These are phyloP conservation scores for Tricholauxania praeusta DNA, from an alignment of 2,888 invertebrate genomes.

Conservation along the genomic window DNA sequence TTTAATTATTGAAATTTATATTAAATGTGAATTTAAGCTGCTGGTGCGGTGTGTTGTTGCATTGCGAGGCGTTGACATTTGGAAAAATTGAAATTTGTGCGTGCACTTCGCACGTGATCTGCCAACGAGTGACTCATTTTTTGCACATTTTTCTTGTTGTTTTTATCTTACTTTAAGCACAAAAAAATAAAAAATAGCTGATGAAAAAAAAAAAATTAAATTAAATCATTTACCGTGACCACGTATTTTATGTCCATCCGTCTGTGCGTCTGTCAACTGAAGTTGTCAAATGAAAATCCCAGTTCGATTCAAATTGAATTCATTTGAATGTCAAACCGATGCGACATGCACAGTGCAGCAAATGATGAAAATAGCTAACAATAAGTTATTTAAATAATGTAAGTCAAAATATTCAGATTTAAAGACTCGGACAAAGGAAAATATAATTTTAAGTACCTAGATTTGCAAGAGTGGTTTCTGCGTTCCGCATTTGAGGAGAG, in stretches of 20 bases:
- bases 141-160: slow-evolving; percentile 7
- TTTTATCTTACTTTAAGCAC: background rate
- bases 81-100: slow-evolving; percentile 37
- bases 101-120: slow-evolving; percentile 29
- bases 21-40: slow-evolving; percentile 45
- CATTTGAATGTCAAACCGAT: slow-evolving; percentile 45
- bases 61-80: slow-evolving; percentile 41
- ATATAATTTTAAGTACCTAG: too few species aligned
- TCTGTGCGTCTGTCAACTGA: slow-evolving; percentile 48
- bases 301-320: slow-evolving; percentile 56
- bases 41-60: background rate
- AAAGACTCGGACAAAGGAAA: too few species aligned
- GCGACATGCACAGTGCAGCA: background rate
- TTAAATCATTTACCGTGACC: slow-evolving; percentile 44
- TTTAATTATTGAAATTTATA: slow-evolving; percentile 51
- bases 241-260: slow-evolving; percentile 43
- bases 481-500: too few species aligned
- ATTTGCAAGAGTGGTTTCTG: too few species aligned
- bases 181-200: background rate
- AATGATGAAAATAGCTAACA: too few species aligned
- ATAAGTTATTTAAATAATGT: too few species aligned
- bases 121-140: background rate
- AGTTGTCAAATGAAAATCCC: slow-evolving; percentile 58
- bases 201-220: slow-evolving; percentile 40
- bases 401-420: too few species aligned